Evolutionary conservation across 2,797 vertebrate species (phyloP), one percentile per base, ranked within the genome.

Genomic region (Anabas testudineus): DNA sequence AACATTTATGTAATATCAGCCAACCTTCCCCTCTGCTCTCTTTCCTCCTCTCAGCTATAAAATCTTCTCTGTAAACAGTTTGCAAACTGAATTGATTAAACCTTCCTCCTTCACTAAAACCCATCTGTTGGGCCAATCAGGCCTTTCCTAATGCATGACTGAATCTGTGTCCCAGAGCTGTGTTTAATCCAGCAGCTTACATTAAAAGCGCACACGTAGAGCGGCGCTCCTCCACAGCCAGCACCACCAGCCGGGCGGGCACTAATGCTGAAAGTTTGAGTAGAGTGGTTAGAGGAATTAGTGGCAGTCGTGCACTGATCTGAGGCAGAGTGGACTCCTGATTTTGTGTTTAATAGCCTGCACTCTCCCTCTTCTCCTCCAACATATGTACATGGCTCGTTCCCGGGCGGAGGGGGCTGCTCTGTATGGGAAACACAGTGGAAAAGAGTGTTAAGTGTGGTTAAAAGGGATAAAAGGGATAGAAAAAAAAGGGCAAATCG

Each of bases 381-480:
- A 8, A 76, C 46, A 78, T 68, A 79, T 76, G 62, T 71, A 57
- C 67, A 59, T 9, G 39, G 59, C 65, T 69, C 2, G 2, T 48
- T 73, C 78, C 63, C n/a, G 16, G 6, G 6, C 18, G 15, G 4
- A 52, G 62, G 62, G 66, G 22, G 1, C 54, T 9, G 26, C 41
- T 78, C 81, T 81, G 80, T 83, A 74, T 80, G 83, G 73, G 75
- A 53, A 76, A 68, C 69, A 58, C 76, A 88, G 81, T 88, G 83
- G 84, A 86, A 86, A 91, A 87, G 60, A 78, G 77, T 88, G 80
- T 89, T 86, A 83, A 86, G 73, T 82, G 80, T 90, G 86, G 77
- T 84, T 87, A 87, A 90, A 88, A 77, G 69, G 77, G 74, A 86
- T 82, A 55, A 67, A 80, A 64, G 24, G 57, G 43, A 69, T 52